A percentile compares a stretch with the other conserved stretches of the same genome.
phyloP scores from a whole-genome alignment of 2,888 invertebrate species.

The Dermolepida albohirtum region DNA sequence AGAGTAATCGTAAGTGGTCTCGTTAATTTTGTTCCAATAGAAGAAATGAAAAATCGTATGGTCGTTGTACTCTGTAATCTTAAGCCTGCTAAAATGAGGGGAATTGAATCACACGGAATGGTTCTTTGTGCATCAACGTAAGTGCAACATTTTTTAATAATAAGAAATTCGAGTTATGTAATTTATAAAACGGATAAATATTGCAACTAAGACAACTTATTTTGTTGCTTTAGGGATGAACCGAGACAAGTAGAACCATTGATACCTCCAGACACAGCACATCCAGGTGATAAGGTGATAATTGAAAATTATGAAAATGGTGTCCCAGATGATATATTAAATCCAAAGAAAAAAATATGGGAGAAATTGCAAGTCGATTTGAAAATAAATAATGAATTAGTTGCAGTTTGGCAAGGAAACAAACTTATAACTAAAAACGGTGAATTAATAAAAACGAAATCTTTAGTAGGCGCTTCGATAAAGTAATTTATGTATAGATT shows the following conservation, averaged over 20 bases:
- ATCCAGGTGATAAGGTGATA: slow-evolving; percentile 85
- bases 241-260: slow-evolving; percentile 89
- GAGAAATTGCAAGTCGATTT: slow-evolving; percentile 88
- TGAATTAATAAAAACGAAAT: slow-evolving; percentile 79
- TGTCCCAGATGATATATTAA: slow-evolving; percentile 84
- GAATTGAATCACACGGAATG: slow-evolving; percentile 93
- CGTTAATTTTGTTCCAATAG: slow-evolving; percentile 90
- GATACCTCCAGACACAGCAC: slow-evolving; percentile 78
- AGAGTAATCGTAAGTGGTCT: slow-evolving; percentile 88
- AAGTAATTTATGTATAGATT: slow-evolving; percentile 70
- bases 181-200: neutral
- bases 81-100: slow-evolving; percentile 96
- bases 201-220: neutral
- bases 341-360: slow-evolving; percentile 97
- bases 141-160: slow-evolving; percentile 52
- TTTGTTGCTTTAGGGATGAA: slow-evolving; percentile 69
- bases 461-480: slow-evolving; percentile 84
- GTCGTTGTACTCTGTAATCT: slow-evolving; percentile 96
- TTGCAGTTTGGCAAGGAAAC: slow-evolving; percentile 90
- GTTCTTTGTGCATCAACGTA: slow-evolving; percentile 89
- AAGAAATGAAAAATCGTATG: slow-evolving; percentile 88
- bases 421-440: slow-evolving; percentile 79
- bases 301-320: slow-evolving; percentile 86
- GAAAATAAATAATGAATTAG: slow-evolving; percentile 75
- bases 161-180: slow-evolving; percentile 4